A percentile compares a stretch with the other conserved stretches of the same genome.
Conservation (phyloP, 2,797 vertebrate species). For the Potorous gilbertii region DNA sequence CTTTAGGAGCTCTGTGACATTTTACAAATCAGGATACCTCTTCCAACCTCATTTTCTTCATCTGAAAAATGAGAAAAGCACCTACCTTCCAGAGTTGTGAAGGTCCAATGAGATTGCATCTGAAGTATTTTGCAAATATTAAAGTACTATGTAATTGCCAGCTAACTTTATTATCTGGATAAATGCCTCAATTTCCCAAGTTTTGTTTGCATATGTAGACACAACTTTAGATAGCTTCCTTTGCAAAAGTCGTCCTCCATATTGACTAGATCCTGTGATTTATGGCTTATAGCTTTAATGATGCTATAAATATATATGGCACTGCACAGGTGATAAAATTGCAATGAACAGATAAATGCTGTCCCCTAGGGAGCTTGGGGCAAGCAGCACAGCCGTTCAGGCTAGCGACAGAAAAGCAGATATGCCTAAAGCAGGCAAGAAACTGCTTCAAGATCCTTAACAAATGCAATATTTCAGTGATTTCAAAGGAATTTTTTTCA, state of each 20-base stretch:
- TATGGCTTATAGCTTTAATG: slow-evolving; percentile 9
- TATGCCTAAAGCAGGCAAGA: neutral
- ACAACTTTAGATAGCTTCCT: neutral
- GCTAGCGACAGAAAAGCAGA: neutral
- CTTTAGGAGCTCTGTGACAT: neutral
- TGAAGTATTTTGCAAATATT: neutral
- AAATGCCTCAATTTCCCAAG: neutral
- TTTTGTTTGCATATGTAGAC: slow-evolving; percentile 5
- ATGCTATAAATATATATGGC: neutral
- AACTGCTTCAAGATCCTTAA: slow-evolving; percentile 11
- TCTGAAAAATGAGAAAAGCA: neutral
- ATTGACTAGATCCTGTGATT: slow-evolving; percentile 17
- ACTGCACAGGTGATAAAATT: slow-evolving; percentile 23
- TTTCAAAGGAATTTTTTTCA: slow-evolving; percentile 2
- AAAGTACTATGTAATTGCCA: neutral
- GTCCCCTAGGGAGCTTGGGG: neutral
- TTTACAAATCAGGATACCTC: neutral
- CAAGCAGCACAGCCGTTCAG: neutral
- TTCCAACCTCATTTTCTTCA: neutral
- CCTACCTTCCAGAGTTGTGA: neutral
- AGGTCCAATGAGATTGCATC: neutral
- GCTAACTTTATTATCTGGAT: neutral
- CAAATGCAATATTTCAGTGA: slow-evolving; percentile 8
- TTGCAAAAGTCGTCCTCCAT: neutral
- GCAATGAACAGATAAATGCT: neutral